Evolutionary conservation across 2,797 vertebrate genomes (phyloP), one percentile per base, ranked within the genome.

Genomic region (Poeciliopsis presidionis): DNA sequence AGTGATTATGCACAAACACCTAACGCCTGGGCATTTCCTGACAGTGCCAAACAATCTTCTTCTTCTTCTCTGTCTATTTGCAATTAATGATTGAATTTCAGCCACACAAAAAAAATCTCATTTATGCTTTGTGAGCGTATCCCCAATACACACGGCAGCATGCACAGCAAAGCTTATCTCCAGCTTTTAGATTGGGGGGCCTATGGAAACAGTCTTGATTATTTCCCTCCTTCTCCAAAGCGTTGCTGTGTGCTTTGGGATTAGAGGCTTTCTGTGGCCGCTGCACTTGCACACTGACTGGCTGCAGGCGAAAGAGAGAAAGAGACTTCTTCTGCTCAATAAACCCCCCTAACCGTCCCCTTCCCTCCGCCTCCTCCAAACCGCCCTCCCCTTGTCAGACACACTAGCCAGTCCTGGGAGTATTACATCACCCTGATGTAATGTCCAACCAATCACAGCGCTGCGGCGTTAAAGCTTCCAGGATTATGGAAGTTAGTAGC

Each of bases 381-480:
- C 84, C 82, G 82, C 85, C 90, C 84, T 89, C 86, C 89, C 90
- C 90, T 90, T 93, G 95, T 94, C 94, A 93, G 94, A 95, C 93
- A 95, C 88, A 90, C 92, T 96, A 95, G 94, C 95, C 93, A 95
- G 95, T 95, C 97, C 96, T 96, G 77, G 76, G 96, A 95, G 94
- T 95, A 96, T 97, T 96, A 96, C 96, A 97, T 97, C 96, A 96
- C 96, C 95, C 96, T 97, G 97, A 97, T 96, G 97, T 97, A 97
- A 97, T 95, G 96, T 97, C 96, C 97, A 94, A 95, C 96, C 93
- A 93, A 95, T 94, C 95, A 93, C 93, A 96, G 83, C 90, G 92
- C 94, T 93, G 94, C 92, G 88, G 90, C 91, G 91, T 94, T 96
- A 96, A 96, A 96, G 94, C 96, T 95, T 96, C 93, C 94, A 96